phyloP scores from a whole-genome alignment of 2,888 invertebrate species.

The Pemphredon lugubris region DNA sequence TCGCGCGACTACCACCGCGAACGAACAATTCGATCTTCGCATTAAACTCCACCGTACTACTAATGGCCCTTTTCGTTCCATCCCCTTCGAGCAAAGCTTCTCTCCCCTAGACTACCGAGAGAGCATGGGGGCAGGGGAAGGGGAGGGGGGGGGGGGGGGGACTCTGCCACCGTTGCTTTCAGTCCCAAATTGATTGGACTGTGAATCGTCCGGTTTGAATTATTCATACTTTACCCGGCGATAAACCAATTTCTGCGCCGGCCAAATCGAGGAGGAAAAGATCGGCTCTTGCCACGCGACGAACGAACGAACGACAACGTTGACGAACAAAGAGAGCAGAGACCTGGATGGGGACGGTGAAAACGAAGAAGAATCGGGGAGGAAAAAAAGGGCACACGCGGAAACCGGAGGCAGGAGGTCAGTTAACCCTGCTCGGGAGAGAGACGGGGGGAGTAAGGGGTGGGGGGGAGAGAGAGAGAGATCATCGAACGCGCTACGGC shows the following conservation, averaged over 20 bases:
- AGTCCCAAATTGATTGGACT: slow-evolving; percentile 77
- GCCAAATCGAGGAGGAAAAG: slow-evolving; percentile 68
- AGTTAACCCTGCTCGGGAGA: slow-evolving; percentile 48
- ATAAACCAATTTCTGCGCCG: slow-evolving; percentile 76
- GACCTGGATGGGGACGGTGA: slow-evolving; percentile 9
- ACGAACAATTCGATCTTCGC: slow-evolving; percentile 46
- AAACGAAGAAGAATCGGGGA: slow-evolving; percentile 24
- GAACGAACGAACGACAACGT: slow-evolving; percentile 27
- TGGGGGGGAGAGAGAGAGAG: too few relatives aligned
- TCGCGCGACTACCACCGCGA: slow-evolving; percentile 8
- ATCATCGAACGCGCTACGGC: slow-evolving; percentile 58
- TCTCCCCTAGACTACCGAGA: too few relatives aligned
- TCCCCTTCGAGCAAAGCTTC: slow-evolving; percentile 32
- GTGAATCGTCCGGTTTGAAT: slow-evolving; percentile 76
- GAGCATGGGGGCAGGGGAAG: too few relatives aligned
- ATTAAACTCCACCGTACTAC: slow-evolving; percentile 60
- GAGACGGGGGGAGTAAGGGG: too few relatives aligned
- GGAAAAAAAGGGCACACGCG: background rate
- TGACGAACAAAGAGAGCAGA: slow-evolving; percentile 42
- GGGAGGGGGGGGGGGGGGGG: too few relatives aligned
- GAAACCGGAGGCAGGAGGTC: slow-evolving; percentile 22
- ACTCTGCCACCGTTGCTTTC: slow-evolving; percentile 56
- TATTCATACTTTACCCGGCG: slow-evolving; percentile 78
- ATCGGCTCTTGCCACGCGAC: slow-evolving; percentile 55
- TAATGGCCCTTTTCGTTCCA: slow-evolving; percentile 64